phyloP scores from a whole-genome alignment of 2,113 vertebrate species.

The Anthoscopus minutus region DNA sequence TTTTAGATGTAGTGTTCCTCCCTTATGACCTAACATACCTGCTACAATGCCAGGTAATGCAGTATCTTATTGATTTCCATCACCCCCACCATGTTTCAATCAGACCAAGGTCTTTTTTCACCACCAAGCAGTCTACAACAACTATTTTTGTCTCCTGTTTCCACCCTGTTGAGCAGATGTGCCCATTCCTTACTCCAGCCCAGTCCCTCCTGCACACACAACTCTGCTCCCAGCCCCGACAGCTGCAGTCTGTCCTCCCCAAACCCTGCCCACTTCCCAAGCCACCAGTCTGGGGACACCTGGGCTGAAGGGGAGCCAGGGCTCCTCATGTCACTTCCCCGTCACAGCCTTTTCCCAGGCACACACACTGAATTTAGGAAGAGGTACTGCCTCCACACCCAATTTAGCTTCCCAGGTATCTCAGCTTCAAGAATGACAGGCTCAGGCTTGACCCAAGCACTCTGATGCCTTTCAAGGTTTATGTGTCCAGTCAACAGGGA shows the following conservation, averaged over 20 bases:
- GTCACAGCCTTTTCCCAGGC: background rate
- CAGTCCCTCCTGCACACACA: background rate
- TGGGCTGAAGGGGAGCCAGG: background rate
- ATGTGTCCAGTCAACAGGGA: background rate
- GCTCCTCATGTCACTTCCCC: background rate
- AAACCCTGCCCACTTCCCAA: background rate
- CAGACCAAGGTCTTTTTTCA: background rate
- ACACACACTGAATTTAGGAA: background rate
- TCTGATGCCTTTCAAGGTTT: background rate
- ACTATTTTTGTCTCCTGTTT: background rate
- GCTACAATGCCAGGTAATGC: background rate
- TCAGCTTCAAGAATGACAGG: background rate
- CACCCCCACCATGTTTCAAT: background rate
- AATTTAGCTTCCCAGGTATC: background rate
- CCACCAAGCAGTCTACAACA: accelerated
- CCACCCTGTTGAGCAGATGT: background rate
- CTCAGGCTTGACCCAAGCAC: background rate
- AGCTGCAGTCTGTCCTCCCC: background rate
- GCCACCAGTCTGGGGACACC: background rate
- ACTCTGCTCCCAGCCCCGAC: background rate
- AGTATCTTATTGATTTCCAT: background rate
- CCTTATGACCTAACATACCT: background rate
- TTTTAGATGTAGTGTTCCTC: background rate
- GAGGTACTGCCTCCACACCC: background rate
- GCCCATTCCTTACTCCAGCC: background rate